Conservation (phyloP, 2,113 vertebrate species). For the Sylvicapra grimmia region DNA sequence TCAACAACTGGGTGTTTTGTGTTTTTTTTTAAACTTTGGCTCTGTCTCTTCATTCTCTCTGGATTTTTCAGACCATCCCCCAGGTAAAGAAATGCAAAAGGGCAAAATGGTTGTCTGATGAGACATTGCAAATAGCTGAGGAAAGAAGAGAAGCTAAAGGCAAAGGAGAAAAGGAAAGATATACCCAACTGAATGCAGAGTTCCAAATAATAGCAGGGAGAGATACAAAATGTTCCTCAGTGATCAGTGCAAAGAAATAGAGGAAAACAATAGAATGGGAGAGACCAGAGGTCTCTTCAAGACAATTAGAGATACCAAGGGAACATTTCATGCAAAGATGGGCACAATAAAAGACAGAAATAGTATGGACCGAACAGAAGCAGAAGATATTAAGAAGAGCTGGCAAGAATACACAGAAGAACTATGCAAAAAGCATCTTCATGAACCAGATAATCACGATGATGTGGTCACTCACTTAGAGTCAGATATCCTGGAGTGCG, state of each 20-base stretch:
- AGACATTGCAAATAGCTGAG: not conserved
- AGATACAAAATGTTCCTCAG: not conserved
- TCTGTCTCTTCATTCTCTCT: not conserved
- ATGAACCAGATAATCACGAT: not conserved
- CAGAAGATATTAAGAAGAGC: not conserved
- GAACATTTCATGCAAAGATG: not conserved
- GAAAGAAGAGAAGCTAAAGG: not conserved
- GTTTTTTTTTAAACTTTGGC: not conserved
- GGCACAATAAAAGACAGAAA: not conserved
- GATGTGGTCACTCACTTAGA: not conserved
- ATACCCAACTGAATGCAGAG: not conserved
- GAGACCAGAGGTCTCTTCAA: not conserved
- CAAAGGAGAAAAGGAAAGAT: not conserved
- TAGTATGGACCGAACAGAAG: not conserved
- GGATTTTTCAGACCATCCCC: not conserved
- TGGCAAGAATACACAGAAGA: not conserved
- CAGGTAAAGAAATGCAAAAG: not conserved
- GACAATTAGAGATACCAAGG: not conserved
- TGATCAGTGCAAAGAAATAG: not conserved
- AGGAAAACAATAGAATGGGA: not conserved
- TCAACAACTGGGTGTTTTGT: not conserved
- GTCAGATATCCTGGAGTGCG: not conserved
- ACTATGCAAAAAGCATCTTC: not conserved
- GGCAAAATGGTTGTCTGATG: not conserved
- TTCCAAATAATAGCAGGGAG: not conserved